These are phyloP conservation scores for Aurelia aurita DNA, from an alignment of 30 jellyfish, hydroid and myxozoan genomes.

Conservation along the genomic window DNA sequence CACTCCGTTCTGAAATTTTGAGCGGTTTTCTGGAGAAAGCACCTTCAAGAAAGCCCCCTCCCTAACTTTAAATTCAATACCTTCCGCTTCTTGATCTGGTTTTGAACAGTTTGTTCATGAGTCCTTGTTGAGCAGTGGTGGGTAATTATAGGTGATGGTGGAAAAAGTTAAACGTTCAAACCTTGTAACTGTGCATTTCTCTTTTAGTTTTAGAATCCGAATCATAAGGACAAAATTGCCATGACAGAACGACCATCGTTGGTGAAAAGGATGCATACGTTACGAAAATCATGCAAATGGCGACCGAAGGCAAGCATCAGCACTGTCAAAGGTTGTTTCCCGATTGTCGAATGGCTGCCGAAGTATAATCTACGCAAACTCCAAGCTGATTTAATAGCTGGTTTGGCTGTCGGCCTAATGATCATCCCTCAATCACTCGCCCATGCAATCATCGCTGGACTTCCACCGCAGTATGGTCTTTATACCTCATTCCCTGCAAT, in stretches of 20 bases:
- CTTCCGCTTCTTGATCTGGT: no score
- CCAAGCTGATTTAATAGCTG: slow-evolving; percentile 76
- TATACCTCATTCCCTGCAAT: slow-evolving; percentile 84
- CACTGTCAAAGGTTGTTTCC: slow-evolving; percentile 48
- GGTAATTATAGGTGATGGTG: no score
- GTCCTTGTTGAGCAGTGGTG: no score
- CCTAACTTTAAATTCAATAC: no score
- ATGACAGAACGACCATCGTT: background rate
- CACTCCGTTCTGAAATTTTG: no score
- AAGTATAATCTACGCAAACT: slow-evolving; percentile 52
- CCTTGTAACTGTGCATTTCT: no score
- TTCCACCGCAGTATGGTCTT: slow-evolving; percentile 84
- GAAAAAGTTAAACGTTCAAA: no score
- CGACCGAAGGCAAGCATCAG: slow-evolving; percentile 34
- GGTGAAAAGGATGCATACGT: background rate
- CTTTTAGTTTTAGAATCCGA: no score
- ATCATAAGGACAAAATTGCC: no score
- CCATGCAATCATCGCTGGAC: slow-evolving; percentile 80
- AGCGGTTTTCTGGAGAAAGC: no score
- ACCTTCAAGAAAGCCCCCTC: no score
- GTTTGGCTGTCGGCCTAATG: slow-evolving; percentile 81
- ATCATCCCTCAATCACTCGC: slow-evolving; percentile 87
- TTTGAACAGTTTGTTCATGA: no score
- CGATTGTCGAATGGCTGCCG: slow-evolving; percentile 79
- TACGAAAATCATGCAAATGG: background rate